These are phyloP conservation scores for Patiria miniata DNA, from an alignment of 35 echinoderm and acorn worm species.

Conservation along the genomic window DNA sequence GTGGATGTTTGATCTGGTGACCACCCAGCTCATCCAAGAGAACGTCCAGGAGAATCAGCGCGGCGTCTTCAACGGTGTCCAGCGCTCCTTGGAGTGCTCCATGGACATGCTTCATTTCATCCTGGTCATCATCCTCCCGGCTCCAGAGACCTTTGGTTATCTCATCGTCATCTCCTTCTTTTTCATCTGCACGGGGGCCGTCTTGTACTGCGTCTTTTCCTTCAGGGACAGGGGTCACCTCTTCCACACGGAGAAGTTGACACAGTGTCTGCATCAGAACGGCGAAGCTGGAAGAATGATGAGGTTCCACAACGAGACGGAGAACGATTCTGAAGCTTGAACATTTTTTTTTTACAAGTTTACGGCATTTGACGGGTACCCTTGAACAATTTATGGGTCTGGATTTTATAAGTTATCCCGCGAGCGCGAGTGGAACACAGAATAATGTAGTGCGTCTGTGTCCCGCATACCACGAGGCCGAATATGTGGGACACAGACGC, in stretches of 20 bases:
- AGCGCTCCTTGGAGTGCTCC: slow-evolving; percentile 78
- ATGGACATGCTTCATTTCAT: slow-evolving; percentile 97
- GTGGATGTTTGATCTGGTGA: slow-evolving; percentile 86
- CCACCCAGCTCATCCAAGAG: slow-evolving; percentile 78
- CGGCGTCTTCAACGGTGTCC: slow-evolving; percentile 85
- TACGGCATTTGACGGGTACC: too few relatives aligned
- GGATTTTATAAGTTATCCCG: too few relatives aligned
- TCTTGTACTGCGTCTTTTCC: slow-evolving; percentile 64
- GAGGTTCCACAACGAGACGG: too few relatives aligned
- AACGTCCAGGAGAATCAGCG: slow-evolving; percentile 56
- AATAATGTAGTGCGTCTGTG: too few relatives aligned
- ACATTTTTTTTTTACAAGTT: too few relatives aligned
- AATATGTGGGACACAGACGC: too few relatives aligned
- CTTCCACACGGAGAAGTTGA: slow-evolving; percentile 60
- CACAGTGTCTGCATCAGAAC: background rate
- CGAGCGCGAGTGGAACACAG: too few relatives aligned
- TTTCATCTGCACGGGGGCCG: slow-evolving; percentile 55
- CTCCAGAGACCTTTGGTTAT: slow-evolving; percentile 83
- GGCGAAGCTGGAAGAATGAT: background rate
- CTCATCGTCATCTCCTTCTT: slow-evolving; percentile 78
- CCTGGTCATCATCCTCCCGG: slow-evolving; percentile 77
- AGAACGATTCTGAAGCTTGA: too few relatives aligned
- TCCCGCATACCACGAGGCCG: too few relatives aligned
- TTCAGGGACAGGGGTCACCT: slow-evolving; percentile 78
- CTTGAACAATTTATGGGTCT: too few relatives aligned